Percentiles rank a stretch among this genome's conserved stretches.
Conservation (phyloP, 2,797 vertebrate species). For the Phylloscopus collybita region DNA sequence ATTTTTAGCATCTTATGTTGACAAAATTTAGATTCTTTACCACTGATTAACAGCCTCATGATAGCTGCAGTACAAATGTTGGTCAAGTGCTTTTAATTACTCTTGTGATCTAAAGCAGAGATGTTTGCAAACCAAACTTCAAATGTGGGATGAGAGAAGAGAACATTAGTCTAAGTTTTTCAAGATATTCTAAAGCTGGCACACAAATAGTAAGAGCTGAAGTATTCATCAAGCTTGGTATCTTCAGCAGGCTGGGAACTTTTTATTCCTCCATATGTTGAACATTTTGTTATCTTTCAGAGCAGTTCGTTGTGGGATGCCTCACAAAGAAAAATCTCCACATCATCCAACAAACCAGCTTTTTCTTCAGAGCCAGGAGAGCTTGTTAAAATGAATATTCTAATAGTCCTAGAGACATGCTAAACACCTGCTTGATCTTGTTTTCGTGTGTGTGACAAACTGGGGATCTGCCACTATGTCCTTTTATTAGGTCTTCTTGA, state of each 20-base stretch:
- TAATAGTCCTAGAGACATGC: background rate
- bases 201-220: background rate
- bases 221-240: background rate
- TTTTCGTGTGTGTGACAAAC: background rate
- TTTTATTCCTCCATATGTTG: background rate
- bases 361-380: background rate
- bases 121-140: background rate
- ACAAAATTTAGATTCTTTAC: background rate
- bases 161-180: background rate
- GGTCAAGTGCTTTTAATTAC: background rate
- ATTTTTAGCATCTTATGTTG: background rate
- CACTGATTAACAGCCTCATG: background rate
- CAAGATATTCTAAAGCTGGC: background rate
- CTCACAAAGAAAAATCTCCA: conserved; percentile 9
- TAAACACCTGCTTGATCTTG: background rate
- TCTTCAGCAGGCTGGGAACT: background rate
- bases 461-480: rapidly evolving
- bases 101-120: background rate
- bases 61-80: background rate
- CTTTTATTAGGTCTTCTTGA: background rate
- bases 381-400: background rate
- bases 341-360: background rate
- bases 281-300: conserved; percentile 28
- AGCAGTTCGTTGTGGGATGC: background rate
- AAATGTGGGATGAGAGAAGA: background rate